phyloP scores from a whole-genome alignment of 2,888 invertebrate genomes.

The Monoplex corrugatus region DNA sequence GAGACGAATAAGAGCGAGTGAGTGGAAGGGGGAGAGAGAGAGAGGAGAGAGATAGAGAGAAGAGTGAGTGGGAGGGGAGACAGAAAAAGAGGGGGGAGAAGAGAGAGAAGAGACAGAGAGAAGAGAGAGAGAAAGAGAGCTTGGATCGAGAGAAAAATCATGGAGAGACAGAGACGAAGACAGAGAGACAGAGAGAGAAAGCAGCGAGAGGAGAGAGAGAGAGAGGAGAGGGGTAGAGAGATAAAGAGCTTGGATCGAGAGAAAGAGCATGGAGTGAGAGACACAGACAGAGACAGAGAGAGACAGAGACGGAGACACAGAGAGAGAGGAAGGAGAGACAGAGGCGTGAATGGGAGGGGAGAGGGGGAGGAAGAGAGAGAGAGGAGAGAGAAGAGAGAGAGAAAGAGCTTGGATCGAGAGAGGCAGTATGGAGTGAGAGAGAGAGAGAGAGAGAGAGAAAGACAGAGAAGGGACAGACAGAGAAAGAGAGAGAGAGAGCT shows the following conservation, averaged over 20 bases:
- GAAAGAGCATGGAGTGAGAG: background rate
- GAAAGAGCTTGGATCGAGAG: background rate
- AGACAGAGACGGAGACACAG: background rate
- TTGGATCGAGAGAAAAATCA: background rate
- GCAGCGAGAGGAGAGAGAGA: background rate
- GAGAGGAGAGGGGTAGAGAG: too few species aligned
- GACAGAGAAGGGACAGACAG: background rate
- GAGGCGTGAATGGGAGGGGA: too few species aligned
- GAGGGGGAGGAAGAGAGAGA: background rate
- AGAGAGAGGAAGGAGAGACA: background rate
- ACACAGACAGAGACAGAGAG: background rate
- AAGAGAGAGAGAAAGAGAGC: conserved; percentile 8
- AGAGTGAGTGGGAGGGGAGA: background rate
- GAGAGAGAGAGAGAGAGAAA: background rate
- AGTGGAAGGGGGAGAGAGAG: background rate
- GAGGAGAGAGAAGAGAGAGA: background rate
- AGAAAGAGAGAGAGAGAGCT: background rate
- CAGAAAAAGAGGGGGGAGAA: background rate
- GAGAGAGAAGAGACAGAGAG: background rate
- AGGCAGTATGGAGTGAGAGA: background rate
- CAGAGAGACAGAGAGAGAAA: background rate
- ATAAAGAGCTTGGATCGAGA: background rate
- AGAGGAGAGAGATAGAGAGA: background rate
- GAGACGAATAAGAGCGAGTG: background rate
- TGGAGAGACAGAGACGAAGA: background rate